Evolutionary conservation across 2,113 vertebrate species (phyloP).

Genomic region (Hystrix brachyura): DNA sequence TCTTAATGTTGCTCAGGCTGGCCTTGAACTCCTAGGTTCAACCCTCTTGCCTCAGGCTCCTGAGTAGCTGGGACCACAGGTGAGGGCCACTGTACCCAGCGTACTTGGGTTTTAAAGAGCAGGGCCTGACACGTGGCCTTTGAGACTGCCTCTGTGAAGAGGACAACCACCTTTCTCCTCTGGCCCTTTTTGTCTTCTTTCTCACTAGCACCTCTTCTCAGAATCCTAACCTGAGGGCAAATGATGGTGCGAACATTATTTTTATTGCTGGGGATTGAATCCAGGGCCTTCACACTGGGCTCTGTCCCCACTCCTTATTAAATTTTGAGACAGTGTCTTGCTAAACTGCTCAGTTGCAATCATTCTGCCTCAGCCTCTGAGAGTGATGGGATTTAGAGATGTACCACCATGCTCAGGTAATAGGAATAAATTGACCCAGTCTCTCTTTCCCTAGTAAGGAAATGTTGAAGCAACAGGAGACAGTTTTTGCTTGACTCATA

Average conservation of each 20-base stretch:
- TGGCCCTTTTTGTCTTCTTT: background rate
- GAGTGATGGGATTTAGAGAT: background rate
- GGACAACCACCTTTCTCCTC: background rate
- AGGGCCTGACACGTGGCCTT: background rate
- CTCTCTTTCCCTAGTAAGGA: background rate
- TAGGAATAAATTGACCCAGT: background rate
- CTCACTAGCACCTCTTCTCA: background rate
- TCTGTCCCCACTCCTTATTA: background rate
- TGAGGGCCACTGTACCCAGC: too few relatives aligned
- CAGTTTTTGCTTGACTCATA: background rate
- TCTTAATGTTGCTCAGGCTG: background rate
- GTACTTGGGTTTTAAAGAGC: background rate
- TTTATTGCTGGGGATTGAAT: background rate
- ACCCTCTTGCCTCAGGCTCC: background rate
- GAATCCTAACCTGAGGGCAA: conserved; percentile 7
- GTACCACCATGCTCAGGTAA: background rate
- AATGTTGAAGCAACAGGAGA: background rate
- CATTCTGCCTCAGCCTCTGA: background rate
- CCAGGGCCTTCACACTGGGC: background rate
- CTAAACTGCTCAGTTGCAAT: background rate
- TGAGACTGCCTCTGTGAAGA: background rate
- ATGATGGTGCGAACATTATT: background rate
- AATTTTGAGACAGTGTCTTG: background rate
- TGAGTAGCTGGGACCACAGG: background rate
- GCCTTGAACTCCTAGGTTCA: background rate